Evolutionary conservation across 35 echinoderm and acorn worm genomes (phyloP).

Genomic region (Apostichopus japonicus): DNA sequence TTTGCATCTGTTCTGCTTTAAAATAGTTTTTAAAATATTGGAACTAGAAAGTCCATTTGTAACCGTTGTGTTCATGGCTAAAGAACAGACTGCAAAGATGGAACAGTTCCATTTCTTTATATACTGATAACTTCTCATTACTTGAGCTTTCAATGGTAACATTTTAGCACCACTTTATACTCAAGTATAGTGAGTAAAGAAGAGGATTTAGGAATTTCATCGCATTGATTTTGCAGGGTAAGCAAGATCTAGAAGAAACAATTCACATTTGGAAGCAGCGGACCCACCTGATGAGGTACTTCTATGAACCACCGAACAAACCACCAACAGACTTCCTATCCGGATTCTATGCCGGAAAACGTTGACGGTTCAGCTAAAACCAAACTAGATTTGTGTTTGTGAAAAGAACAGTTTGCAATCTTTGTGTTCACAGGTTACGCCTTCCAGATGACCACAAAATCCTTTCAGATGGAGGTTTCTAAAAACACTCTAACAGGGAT

Average conservation of each 20-base stretch:
- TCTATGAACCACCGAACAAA: conserved; percentile 73
- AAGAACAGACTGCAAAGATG: too few species aligned
- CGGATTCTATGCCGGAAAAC: conserved; percentile 89
- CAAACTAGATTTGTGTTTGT: background rate
- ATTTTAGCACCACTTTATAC: too few species aligned
- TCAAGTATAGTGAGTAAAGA: background rate
- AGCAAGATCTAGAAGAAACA: conserved; percentile 97
- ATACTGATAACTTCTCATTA: too few species aligned
- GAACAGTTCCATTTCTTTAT: too few species aligned
- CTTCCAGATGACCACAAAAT: background rate
- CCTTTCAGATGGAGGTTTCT: background rate
- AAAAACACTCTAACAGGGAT: background rate
- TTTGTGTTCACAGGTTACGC: background rate
- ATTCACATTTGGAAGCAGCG: conserved; percentile 95
- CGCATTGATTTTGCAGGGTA: conserved; percentile 67
- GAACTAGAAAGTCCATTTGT: too few species aligned
- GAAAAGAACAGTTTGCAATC: background rate
- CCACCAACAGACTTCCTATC: conserved; percentile 86
- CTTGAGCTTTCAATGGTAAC: too few species aligned
- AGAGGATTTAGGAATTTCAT: background rate
- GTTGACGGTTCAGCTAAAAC: conserved; percentile 29
- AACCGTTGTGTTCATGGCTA: too few species aligned
- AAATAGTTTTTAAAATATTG: too few species aligned
- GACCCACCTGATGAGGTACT: conserved; percentile 92
- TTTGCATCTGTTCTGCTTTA: too few species aligned